Evolutionary conservation across 2,113 vertebrate species (phyloP).

Genomic region (Bubo blakistoni): DNA sequence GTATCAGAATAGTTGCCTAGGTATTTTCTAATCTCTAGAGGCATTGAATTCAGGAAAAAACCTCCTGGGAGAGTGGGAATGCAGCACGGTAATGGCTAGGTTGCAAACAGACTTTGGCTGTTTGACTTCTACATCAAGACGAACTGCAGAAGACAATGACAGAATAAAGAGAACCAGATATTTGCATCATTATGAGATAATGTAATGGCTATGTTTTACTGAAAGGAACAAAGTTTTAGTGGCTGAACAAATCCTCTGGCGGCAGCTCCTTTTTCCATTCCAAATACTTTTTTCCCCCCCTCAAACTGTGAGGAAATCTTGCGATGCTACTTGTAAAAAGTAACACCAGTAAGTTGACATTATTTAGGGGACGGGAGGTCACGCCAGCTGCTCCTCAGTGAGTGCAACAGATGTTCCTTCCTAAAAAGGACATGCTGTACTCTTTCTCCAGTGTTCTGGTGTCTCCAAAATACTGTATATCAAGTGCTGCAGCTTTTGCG

Average conservation of each 20-base stretch:
- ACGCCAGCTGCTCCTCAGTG: neutral
- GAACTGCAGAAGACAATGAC: neutral
- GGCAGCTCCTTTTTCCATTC: conserved; percentile 27
- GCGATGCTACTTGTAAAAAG: neutral
- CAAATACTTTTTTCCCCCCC: neutral
- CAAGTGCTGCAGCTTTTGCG: neutral
- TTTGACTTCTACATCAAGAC: neutral
- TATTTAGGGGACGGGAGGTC: neutral
- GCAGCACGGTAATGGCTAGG: fast-evolving
- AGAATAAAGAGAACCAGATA: conserved; percentile 37
- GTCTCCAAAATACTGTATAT: neutral
- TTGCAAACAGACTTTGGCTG: neutral
- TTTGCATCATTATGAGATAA: conserved; percentile 29
- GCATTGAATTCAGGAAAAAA: neutral
- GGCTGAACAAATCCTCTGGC: conserved; percentile 18
- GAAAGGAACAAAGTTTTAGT: conserved; percentile 6
- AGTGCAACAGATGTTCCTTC: conserved; percentile 16
- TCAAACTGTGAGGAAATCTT: neutral
- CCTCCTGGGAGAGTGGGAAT: neutral
- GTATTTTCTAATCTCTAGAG: neutral
- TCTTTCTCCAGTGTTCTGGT: neutral
- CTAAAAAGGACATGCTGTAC: neutral
- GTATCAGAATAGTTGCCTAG: neutral
- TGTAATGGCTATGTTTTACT: neutral
- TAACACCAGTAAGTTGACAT: neutral